Evolutionary conservation across 2,888 invertebrate species (phyloP).

Genomic region (Chirona hameri): DNA sequence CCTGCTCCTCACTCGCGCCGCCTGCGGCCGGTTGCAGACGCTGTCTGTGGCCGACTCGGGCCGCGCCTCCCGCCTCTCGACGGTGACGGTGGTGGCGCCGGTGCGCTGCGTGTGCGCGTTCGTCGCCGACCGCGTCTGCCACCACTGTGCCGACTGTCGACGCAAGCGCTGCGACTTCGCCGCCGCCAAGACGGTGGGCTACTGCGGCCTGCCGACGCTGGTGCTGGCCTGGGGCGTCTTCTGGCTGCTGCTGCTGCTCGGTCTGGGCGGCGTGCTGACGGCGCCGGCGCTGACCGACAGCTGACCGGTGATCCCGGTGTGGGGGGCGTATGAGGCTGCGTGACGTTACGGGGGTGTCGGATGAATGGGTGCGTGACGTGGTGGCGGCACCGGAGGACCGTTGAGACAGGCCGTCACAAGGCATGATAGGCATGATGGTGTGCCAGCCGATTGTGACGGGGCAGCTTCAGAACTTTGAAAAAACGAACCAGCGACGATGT

Average conservation of each 20-base stretch:
- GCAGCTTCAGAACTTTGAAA: too few species aligned
- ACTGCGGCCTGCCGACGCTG: not conserved
- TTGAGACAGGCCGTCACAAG: too few species aligned
- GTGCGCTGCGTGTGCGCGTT: constrained; percentile 7
- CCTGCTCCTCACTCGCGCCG: not conserved
- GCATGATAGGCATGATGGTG: too few species aligned
- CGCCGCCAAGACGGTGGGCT: not conserved
- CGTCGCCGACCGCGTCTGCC: not conserved
- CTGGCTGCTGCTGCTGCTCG: not conserved
- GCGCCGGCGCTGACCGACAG: not conserved
- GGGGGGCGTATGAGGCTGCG: too few species aligned
- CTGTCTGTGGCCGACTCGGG: not conserved
- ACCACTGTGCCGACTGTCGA: not conserved
- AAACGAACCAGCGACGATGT: too few species aligned
- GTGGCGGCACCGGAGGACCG: too few species aligned
- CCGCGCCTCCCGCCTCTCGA: not conserved
- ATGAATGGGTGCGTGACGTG: too few species aligned
- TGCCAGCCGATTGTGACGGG: too few species aligned
- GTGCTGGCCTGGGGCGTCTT: not conserved
- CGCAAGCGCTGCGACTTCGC: not conserved
- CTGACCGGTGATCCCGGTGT: not conserved
- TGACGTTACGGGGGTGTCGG: too few species aligned
- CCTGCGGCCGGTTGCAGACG: not conserved
- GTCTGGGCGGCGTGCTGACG: not conserved
- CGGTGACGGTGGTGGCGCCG: not conserved